Conservation (phyloP, 2,113 vertebrate species). For the Siniperca chuatsi region DNA sequence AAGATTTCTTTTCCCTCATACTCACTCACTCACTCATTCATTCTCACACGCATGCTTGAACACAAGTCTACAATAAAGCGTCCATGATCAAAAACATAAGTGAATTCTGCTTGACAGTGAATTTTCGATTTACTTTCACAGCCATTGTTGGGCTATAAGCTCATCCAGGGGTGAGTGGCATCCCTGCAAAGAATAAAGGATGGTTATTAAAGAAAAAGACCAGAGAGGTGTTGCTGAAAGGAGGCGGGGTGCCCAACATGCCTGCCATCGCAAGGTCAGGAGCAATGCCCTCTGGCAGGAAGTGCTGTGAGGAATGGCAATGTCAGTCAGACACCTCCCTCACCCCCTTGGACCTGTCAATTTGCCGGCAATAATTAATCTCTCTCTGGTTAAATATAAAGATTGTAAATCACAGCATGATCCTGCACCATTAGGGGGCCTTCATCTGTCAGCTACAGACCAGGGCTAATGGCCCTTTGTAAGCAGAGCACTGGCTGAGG, state of each 20-base stretch:
- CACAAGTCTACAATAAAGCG: slow-evolving; percentile 36
- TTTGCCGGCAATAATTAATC: slow-evolving; percentile 80
- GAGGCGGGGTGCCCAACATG: slow-evolving; percentile 58
- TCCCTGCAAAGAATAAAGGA: slow-evolving; percentile 61
- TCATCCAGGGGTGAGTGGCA: slow-evolving; percentile 34
- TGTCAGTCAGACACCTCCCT: slow-evolving; percentile 74
- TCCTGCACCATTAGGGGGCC: slow-evolving; percentile 70
- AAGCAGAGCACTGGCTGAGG: slow-evolving; percentile 60
- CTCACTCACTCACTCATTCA: slow-evolving; percentile 29
- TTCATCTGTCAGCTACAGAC: slow-evolving; percentile 79
- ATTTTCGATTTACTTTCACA: slow-evolving; percentile 53
- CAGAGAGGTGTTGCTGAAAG: slow-evolving; percentile 49
- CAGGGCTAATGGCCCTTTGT: slow-evolving; percentile 79
- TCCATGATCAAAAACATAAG: slow-evolving; percentile 51
- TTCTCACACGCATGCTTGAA: slow-evolving; percentile 36
- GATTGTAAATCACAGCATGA: slow-evolving; percentile 83
- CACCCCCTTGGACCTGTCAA: slow-evolving; percentile 77
- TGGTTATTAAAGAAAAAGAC: slow-evolving; percentile 50
- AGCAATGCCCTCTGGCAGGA: slow-evolving; percentile 68
- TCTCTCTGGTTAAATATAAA: slow-evolving; percentile 83
- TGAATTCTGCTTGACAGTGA: slow-evolving; percentile 45
- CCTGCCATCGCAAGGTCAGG: slow-evolving; percentile 76
- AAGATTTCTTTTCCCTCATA: slow-evolving; percentile 49
- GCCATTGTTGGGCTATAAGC: slow-evolving; percentile 31
- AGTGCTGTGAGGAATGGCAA: slow-evolving; percentile 69